Evolutionary conservation across 2,113 vertebrate genomes (phyloP).

Genomic region (Pituophis catenifer): DNA sequence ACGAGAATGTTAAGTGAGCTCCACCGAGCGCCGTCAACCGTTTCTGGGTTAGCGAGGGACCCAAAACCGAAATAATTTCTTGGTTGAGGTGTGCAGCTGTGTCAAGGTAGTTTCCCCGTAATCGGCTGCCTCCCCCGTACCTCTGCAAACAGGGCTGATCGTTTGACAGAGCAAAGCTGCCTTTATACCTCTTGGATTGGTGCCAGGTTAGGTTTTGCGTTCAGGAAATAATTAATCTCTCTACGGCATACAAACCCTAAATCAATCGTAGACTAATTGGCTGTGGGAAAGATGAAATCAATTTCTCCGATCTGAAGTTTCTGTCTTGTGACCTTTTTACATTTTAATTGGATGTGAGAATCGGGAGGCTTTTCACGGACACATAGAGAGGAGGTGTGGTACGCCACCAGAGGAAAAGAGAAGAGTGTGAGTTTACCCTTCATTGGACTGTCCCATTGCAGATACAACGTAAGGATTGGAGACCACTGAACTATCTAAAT

Average conservation of each 20-base stretch:
- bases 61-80: slow-evolving; percentile 57
- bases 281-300: not conserved
- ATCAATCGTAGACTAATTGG: slow-evolving; percentile 20
- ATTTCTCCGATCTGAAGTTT: slow-evolving; percentile 28
- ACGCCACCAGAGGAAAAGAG: not conserved
- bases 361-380: not conserved
- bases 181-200: slow-evolving; percentile 22
- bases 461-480: not conserved
- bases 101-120: slow-evolving; percentile 48
- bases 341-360: slow-evolving; percentile 26
- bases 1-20: slow-evolving; percentile 56
- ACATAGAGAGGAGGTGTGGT: not conserved
- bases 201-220: slow-evolving; percentile 29
- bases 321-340: slow-evolving; percentile 45
- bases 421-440: not conserved
- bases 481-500: not conserved
- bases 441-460: not conserved
- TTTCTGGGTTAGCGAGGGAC: slow-evolving; percentile 52
- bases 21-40: slow-evolving; percentile 48
- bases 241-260: slow-evolving; percentile 30
- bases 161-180: slow-evolving; percentile 49
- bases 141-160: slow-evolving; percentile 56
- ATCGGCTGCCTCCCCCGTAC: slow-evolving; percentile 39
- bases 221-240: slow-evolving; percentile 47
- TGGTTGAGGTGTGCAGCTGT: slow-evolving; percentile 49